phyloP scores from a whole-genome alignment of 64 coral and sea anemone species.

The Exaiptasia diaphana region DNA sequence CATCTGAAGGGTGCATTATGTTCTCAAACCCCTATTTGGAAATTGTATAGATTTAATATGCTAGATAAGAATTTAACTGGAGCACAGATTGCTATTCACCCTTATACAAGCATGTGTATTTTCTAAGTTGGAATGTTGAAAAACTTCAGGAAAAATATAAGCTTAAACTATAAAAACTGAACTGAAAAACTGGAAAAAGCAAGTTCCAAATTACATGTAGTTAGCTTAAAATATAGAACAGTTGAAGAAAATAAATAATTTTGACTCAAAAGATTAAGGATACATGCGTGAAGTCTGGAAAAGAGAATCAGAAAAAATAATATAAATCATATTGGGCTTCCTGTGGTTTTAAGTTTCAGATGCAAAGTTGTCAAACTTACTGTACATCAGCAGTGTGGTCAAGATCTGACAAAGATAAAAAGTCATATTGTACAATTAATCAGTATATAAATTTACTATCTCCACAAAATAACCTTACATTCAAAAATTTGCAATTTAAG shows the following conservation, averaged over 20 bases:
- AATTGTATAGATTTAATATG: no score
- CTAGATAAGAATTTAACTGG: no score
- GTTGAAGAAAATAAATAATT: background rate
- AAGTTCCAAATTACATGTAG: background rate
- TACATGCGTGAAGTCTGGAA: conserved; percentile 98
- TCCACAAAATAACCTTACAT: no score
- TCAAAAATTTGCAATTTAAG: no score
- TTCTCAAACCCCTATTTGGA: no score
- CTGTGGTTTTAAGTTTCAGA: background rate
- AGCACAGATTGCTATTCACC: background rate
- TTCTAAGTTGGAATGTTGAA: background rate
- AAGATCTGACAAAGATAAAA: conserved; percentile 37
- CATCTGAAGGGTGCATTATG: no score
- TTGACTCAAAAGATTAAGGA: conserved; percentile 38
- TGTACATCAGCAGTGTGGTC: conserved; percentile 93
- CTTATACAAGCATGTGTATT: background rate
- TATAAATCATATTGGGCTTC: background rate
- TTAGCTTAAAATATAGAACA: background rate
- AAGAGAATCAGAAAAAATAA: background rate
- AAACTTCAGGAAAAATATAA: background rate
- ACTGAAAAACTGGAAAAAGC: background rate
- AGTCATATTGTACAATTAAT: no score
- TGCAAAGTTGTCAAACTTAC: conserved; percentile 43
- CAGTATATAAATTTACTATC: no score
- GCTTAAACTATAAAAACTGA: background rate